phyloP scores from a whole-genome alignment of 2,888 invertebrate genomes.

The Nephrotoma guestfalica region DNA sequence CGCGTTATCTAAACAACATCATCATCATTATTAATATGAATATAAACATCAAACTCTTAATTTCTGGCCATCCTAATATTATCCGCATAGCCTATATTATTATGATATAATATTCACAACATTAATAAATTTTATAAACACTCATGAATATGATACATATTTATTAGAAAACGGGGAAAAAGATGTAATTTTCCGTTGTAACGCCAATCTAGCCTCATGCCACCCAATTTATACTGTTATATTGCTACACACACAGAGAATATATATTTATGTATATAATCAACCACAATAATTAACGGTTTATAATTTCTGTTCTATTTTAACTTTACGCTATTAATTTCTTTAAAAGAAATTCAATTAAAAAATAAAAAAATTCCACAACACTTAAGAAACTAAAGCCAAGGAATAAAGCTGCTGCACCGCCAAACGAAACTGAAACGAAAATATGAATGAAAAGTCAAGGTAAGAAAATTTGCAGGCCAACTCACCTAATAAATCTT shows the following conservation, averaged over 20 bases:
- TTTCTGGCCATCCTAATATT: not conserved
- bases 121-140: not conserved
- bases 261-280: not conserved
- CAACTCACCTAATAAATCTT: slow-evolving; percentile 8
- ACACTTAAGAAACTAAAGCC: slow-evolving; percentile 29
- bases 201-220: not conserved
- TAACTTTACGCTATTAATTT: not conserved
- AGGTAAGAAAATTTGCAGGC: not conserved
- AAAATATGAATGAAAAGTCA: not conserved
- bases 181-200: not conserved
- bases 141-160: not conserved
- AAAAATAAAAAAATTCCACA: slow-evolving; percentile 12
- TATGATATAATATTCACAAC: not conserved
- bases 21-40: not conserved
- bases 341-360: not conserved
- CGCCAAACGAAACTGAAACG: slow-evolving; percentile 25
- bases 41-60: not conserved
- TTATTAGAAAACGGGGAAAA: not conserved
- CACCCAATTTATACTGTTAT: not conserved
- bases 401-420: slow-evolving; percentile 27
- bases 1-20: not conserved
- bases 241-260: not conserved
- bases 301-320: not conserved
- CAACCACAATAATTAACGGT: not conserved
- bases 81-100: not conserved